These are phyloP conservation scores for Hippopotamyrus pictus DNA, from an alignment of 2,797 vertebrate genomes.

Conservation along the genomic window DNA sequence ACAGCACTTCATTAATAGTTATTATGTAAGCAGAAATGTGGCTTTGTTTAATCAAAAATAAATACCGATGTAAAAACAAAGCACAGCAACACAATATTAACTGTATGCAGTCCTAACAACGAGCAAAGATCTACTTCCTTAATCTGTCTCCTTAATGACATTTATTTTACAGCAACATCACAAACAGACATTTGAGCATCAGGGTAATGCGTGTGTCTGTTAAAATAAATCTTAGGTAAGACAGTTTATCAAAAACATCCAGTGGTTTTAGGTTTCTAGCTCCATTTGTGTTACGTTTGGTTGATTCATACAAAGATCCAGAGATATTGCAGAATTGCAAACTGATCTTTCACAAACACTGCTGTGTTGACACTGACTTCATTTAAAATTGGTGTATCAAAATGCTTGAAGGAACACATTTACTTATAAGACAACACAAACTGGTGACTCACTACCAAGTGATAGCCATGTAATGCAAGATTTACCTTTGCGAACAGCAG, in stretches of 20 bases:
- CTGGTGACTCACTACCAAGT: not conserved
- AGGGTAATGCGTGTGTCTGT: not conserved
- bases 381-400: not conserved
- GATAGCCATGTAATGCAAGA: not conserved
- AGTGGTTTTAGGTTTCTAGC: not conserved
- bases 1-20: not conserved
- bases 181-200: not conserved
- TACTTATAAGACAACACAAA: not conserved
- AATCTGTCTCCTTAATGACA: not conserved
- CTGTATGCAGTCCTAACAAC: not conserved
- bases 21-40: not conserved
- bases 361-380: not conserved
- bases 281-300: not conserved
- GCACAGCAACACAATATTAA: not conserved
- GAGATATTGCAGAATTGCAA: not conserved
- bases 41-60: not conserved
- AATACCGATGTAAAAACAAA: not conserved
- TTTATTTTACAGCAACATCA: slow-evolving; percentile 1
- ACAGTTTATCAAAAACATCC: not conserved
- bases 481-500: not conserved
- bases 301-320: not conserved
- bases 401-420: not conserved
- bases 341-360: not conserved
- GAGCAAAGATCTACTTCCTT: not conserved
- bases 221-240: not conserved